Conservation (phyloP, 2,888 invertebrate species). For the Camptogramma bilineatum region DNA sequence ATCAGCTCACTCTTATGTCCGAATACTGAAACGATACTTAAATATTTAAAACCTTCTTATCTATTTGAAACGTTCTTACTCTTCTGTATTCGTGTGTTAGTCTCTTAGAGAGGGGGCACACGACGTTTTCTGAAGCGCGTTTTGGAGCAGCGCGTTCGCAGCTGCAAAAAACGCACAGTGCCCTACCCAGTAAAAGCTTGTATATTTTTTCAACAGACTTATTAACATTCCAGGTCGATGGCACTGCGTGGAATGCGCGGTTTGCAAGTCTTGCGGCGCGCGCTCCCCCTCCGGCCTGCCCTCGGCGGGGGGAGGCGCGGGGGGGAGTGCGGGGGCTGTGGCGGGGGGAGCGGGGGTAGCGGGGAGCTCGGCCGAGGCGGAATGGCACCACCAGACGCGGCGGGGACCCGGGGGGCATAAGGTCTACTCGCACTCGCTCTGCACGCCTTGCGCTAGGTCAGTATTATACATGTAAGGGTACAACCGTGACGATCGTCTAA, state of each 20-base stretch:
- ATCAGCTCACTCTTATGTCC: too few species aligned
- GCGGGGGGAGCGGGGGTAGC: conserved; percentile 6
- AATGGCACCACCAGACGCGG: conserved; percentile 82
- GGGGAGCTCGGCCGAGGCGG: conserved; percentile 47
- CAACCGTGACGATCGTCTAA: neutral
- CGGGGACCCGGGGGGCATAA: conserved; percentile 80
- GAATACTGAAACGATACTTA: too few species aligned
- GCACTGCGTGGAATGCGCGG: conserved; percentile 93
- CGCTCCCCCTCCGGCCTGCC: conserved; percentile 56
- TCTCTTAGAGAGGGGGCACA: too few species aligned
- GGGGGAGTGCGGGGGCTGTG: conserved; percentile 39
- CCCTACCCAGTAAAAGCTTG: too few species aligned
- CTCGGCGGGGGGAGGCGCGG: conserved; percentile 5
- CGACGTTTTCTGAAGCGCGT: too few species aligned
- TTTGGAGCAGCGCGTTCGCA: too few species aligned
- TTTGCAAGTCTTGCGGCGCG: conserved; percentile 88
- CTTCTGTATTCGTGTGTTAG: too few species aligned
- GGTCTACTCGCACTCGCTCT: conserved; percentile 86
- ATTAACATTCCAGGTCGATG: conserved; percentile 86
- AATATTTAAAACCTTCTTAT: too few species aligned
- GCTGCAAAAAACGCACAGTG: too few species aligned
- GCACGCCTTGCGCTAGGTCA: conserved; percentile 89
- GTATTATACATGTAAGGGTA: conserved; percentile 41
- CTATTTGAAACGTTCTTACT: too few species aligned
- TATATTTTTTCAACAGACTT: too few species aligned